Evolutionary conservation across 2,797 vertebrate species (phyloP).

Genomic region (Helarctos malayanus): DNA sequence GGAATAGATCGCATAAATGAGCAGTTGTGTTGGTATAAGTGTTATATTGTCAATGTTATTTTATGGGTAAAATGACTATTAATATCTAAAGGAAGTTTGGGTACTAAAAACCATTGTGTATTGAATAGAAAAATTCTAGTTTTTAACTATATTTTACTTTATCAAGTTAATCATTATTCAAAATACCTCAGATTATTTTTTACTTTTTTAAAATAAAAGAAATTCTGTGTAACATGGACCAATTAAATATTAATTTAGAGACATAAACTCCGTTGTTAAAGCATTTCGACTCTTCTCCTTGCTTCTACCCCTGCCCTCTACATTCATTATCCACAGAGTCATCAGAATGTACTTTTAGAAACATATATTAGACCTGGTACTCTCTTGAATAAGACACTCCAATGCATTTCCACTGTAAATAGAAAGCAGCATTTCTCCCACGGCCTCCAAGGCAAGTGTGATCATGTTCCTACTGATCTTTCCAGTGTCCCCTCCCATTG

Average conservation of each 20-base stretch:
- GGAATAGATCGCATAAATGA: background rate
- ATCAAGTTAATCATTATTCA: background rate
- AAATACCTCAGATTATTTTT: background rate
- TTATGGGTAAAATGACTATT: background rate
- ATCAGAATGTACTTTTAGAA: conserved; percentile 14
- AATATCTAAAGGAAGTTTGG: background rate
- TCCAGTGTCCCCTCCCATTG: background rate
- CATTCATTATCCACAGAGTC: background rate
- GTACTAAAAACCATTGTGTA: background rate
- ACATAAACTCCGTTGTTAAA: background rate
- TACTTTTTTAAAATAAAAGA: background rate
- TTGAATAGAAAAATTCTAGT: background rate
- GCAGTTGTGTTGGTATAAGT: background rate
- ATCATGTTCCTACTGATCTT: background rate
- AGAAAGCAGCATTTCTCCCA: background rate
- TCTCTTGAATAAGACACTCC: background rate
- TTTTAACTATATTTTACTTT: conserved; percentile 3
- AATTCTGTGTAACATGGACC: background rate
- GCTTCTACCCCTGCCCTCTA: background rate
- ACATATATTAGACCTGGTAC: background rate
- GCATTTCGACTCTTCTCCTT: background rate
- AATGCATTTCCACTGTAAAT: background rate
- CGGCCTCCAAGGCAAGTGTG: background rate
- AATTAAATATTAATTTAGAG: background rate
- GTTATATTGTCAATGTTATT: background rate